These are phyloP conservation scores for Ptilorrhoa leucosticta DNA, from an alignment of 2,113 vertebrate genomes.

Conservation along the genomic window DNA sequence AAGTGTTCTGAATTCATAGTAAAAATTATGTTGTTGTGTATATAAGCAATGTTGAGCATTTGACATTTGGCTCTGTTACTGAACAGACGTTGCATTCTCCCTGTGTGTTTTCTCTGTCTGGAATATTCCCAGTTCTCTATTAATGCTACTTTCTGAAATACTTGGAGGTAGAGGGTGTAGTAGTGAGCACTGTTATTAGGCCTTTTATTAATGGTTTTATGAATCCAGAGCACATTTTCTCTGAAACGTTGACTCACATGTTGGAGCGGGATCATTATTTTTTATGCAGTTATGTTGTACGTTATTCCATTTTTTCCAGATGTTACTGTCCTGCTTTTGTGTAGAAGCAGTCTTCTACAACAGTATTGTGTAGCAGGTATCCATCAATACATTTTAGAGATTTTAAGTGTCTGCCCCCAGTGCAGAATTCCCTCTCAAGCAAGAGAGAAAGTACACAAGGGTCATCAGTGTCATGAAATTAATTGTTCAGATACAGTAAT, in stretches of 20 bases:
- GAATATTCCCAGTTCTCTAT: neutral
- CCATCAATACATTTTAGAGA: neutral
- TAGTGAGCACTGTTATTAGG: neutral
- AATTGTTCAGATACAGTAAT: neutral
- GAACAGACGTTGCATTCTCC: neutral
- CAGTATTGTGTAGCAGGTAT: accelerated
- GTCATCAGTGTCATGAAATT: neutral
- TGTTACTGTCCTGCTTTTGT: neutral
- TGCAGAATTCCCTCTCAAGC: neutral
- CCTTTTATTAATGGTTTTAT: neutral
- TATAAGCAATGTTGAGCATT: neutral
- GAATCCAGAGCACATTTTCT: neutral
- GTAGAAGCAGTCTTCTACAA: neutral
- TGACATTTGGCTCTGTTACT: neutral
- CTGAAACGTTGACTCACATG: neutral
- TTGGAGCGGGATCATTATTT: neutral
- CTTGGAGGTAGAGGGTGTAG: neutral
- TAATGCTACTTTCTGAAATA: neutral
- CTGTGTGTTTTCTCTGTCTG: neutral
- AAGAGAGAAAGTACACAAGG: neutral
- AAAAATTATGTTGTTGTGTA: neutral
- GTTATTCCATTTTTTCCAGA: neutral
- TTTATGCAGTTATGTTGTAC: neutral
- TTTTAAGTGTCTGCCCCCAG: neutral
- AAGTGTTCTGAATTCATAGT: neutral